Conservation (phyloP, 2,888 invertebrate species). For the Dryocosmus kuriphilus region DNA sequence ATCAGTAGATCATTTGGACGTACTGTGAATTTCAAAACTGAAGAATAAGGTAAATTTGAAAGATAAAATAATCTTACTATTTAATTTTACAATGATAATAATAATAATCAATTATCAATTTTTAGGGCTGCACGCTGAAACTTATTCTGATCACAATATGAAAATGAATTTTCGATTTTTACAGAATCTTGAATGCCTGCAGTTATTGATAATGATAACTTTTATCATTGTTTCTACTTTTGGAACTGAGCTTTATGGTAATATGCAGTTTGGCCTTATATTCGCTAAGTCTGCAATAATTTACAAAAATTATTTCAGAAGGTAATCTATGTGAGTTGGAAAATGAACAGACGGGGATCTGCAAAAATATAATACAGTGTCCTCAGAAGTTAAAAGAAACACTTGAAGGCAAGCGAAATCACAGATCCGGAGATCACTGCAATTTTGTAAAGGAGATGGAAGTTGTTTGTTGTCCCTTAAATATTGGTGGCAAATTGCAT, state of each 20-base stretch:
- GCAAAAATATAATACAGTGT: background rate
- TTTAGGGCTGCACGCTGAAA: background rate
- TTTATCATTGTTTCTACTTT: background rate
- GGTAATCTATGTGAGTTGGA: background rate
- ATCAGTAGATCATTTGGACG: no score
- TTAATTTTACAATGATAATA: background rate
- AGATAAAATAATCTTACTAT: background rate
- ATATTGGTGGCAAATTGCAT: background rate
- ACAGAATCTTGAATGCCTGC: background rate
- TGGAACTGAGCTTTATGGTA: conserved; percentile 6
- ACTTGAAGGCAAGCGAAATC: background rate
- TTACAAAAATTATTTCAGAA: background rate
- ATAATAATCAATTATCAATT: background rate
- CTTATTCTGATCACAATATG: background rate
- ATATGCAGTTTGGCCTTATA: background rate
- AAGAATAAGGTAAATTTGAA: no score
- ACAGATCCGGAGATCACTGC: conserved; percentile 2
- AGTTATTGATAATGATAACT: background rate
- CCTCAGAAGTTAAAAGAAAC: conserved; percentile 1
- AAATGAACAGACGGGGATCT: background rate
- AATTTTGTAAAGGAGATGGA: background rate
- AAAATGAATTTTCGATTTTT: conserved; percentile 5
- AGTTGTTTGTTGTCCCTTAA: conserved; percentile 18
- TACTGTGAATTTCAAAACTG: no score
- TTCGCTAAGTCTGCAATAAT: background rate